Evolutionary conservation across 92 coral and sea anemone species (phyloP), one percentile per base, ranked within the genome.

Genomic region (Scolanthus callimorphus): DNA sequence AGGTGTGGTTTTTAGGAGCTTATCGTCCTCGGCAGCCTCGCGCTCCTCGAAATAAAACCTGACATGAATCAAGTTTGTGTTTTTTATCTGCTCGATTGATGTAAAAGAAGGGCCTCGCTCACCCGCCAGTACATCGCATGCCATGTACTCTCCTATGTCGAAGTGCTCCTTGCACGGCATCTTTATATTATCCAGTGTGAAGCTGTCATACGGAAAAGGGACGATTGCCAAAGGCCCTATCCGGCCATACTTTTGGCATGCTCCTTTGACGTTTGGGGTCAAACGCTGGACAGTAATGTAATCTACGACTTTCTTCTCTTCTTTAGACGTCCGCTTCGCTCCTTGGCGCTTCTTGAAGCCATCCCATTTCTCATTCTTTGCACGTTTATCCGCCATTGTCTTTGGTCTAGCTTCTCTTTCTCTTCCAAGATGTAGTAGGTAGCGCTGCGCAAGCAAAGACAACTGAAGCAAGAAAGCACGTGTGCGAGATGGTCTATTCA

Each of bases 111-210:
- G n/a, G n/a, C n/a, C n/a, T n/a, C n/a, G n/a, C n/a, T n/a, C n/a
- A n/a, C n/a, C n/a, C n/a, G n/a, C n/a, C n/a, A n/a, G n/a, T n/a
- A n/a, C n/a, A n/a, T n/a, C n/a, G n/a, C n/a, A 64, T 25, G 54
- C 47, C 17, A 77, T 49, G 49, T 39, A 76, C 12, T 68, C 67
- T 57, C 67, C 71, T 12, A 76, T 39, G 24, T 58, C 63, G 58
- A 66, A 76, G 38, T 76, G 76, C 83, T 52, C 61, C 52, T 67
- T 63, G 37, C 68, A 74, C 20, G 74, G 49, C 20, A 55, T 67
- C 51, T 77, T 77, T 65, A 77, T 77, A 55, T 67, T 77, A 10
- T 29, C 47, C 19, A 67, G 51, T 41, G 71, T 28, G 17, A 68
- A 51, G 66, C 69, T 61, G 31, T 77, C 67, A 17, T 69, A 59